Evolutionary conservation across 2,797 vertebrate genomes (phyloP), one percentile per base, ranked within the genome.

Genomic region (Agapornis canus): DNA sequence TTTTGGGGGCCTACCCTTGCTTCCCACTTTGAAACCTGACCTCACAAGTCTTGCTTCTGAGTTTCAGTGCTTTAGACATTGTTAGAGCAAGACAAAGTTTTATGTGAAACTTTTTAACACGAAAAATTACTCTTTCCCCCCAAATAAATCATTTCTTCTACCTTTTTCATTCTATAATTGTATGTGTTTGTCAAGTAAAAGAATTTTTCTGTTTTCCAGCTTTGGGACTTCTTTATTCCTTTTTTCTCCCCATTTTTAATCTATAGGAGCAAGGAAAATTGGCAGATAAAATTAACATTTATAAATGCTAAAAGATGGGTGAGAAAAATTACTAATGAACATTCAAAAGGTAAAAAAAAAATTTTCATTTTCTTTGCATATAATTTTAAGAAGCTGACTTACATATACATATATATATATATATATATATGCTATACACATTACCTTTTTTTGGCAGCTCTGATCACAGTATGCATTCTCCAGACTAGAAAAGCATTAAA

Each of bases 151-250:
- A 79, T 93, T 90, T 82, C 86, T 84, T 89, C 57, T 76, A 76
- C 35, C 94, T 96, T 95, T 96, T 95, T 95, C 81, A 93, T 79
- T 71, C 87, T 63, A 90, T 51, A 86, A 52, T 93, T 91, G 92
- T 93, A 86, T 16, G 14, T 9, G 7, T 43, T 84, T 92, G 73
- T 93, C 94, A 95, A 52, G 45, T 89, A 60, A 95, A 86, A 76
- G 47, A 63, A 82, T 96, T 97, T 92, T 89, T 95, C 93, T 92
- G 26, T 90, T 86, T 76, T 91, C 37, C 47, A 63, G 70, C 7
- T 66, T 82, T 59, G 9, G 14, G 45, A 23, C 29, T 87, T 92
- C 49, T 94, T 19, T 77, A 8, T 73, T 63, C 26, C 27, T 84
- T 88, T 87, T 63, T 77, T 1, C 22, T 82, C 39, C 65, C 31